phyloP scores from a whole-genome alignment of 1,140 invertebrate genomes.

The Apis florea region DNA sequence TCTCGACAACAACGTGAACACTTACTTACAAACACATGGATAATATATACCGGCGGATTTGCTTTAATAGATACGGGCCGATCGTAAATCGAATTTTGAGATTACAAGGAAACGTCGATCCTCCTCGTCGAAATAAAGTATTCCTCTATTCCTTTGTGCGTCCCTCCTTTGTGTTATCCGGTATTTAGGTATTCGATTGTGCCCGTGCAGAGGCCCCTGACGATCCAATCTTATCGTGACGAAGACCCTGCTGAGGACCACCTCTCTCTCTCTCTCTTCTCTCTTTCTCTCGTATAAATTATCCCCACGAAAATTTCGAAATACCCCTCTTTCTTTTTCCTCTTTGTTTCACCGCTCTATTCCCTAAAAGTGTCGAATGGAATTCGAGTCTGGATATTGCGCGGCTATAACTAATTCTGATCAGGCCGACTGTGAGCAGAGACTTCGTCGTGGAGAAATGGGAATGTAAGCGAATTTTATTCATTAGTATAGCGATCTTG shows the following conservation, averaged over 20 bases:
- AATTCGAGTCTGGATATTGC: conserved; percentile 42
- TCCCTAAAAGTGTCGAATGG: conserved; percentile 42
- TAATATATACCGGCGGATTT: conserved; percentile 34
- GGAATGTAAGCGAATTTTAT: too few relatives aligned
- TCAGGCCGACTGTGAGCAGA: background rate
- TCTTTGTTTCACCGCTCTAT: conserved; percentile 47
- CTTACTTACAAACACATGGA: background rate
- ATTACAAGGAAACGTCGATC: conserved; percentile 48
- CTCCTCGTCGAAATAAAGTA: conserved; percentile 32
- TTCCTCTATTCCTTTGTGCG: conserved; percentile 52
- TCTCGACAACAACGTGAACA: background rate
- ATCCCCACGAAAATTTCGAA: conserved; percentile 69
- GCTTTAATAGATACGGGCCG: conserved; percentile 33
- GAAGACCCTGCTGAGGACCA: conserved; percentile 33
- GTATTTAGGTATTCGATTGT: conserved; percentile 58
- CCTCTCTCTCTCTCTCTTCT: background rate
- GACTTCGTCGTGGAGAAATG: too few relatives aligned
- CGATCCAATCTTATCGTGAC: conserved; percentile 70
- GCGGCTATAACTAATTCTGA: conserved; percentile 5
- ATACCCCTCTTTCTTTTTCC: conserved; percentile 46
- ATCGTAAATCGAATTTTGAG: conserved; percentile 48
- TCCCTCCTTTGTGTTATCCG: conserved; percentile 46
- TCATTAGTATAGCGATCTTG: too few relatives aligned
- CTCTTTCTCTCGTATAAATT: conserved; percentile 61
- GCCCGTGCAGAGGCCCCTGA: conserved; percentile 58